Conservation (phyloP, 2,888 invertebrate species). For the Pterobdella sp. region DNA sequence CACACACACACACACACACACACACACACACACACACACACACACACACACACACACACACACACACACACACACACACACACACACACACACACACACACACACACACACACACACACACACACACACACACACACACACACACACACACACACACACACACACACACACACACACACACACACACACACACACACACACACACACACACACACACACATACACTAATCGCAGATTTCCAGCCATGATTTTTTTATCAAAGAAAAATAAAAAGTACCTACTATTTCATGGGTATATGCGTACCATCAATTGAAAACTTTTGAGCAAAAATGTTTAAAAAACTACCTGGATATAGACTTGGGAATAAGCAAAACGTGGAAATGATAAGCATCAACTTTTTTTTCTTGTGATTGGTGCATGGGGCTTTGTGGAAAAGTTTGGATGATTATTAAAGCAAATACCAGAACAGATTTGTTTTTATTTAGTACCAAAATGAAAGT, state of each 20-base stretch:
- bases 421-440: no score
- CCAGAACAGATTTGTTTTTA: no score
- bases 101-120: slow-evolving; percentile 16
- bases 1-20: slow-evolving; percentile 19
- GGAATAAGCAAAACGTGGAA: no score
- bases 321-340: no score
- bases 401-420: no score
- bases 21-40: slow-evolving; percentile 18
- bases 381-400: no score
- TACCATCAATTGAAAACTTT: no score
- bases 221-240: background rate
- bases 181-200: slow-evolving; percentile 16
- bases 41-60: slow-evolving; percentile 16
- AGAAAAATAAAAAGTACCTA: no score
- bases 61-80: slow-evolving; percentile 16
- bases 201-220: slow-evolving; percentile 14
- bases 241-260: background rate
- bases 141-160: slow-evolving; percentile 16
- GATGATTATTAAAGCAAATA: no score
- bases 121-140: slow-evolving; percentile 16
- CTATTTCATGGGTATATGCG: no score
- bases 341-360: no score
- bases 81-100: slow-evolving; percentile 16
- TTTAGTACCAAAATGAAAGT: no score
- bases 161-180: slow-evolving; percentile 14